These are phyloP conservation scores for Limosa lapponica DNA, from an alignment of 2,797 vertebrate genomes.

Conservation along the genomic window DNA sequence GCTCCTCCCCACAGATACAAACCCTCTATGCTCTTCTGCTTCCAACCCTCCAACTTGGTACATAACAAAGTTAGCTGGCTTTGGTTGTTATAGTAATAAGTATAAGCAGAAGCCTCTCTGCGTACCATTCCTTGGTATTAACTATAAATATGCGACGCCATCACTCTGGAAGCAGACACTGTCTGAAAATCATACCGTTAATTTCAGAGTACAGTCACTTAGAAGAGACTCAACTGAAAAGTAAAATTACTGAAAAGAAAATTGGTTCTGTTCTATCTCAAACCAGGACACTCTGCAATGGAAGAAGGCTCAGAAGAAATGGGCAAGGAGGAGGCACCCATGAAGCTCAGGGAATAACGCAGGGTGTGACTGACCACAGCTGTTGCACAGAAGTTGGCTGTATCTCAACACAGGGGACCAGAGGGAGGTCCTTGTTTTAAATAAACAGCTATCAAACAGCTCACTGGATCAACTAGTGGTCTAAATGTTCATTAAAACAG, in stretches of 20 bases:
- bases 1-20: background rate
- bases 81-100: background rate
- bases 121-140: background rate
- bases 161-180: background rate
- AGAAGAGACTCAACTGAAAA: background rate
- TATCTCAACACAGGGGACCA: no score
- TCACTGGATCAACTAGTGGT: background rate
- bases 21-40: background rate
- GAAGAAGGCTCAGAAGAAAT: background rate
- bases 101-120: background rate
- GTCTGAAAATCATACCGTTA: background rate
- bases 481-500: background rate
- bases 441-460: background rate
- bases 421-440: background rate
- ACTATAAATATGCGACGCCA: background rate
- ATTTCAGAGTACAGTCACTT: background rate
- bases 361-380: background rate
- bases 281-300: background rate
- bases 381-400: background rate
- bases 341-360: background rate
- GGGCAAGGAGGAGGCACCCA: accelerated
- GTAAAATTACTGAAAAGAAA: background rate
- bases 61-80: background rate
- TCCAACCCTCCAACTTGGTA: background rate
- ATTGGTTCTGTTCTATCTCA: background rate